Evolutionary conservation across 2,888 invertebrate genomes (phyloP).

Genomic region (Acronicta leporina): DNA sequence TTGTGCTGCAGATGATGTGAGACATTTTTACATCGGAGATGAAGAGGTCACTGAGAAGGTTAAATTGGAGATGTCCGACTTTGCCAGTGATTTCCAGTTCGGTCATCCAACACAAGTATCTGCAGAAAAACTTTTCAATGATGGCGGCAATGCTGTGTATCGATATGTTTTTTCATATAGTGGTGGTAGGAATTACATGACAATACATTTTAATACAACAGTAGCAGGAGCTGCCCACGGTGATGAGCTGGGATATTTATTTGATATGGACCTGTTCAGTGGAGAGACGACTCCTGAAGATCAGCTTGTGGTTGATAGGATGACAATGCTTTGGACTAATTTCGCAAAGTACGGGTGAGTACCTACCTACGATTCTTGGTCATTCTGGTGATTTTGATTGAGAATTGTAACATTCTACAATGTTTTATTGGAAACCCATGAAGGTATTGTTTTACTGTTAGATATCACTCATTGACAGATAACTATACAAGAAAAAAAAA

Average conservation of each 20-base stretch:
- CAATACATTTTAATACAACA: constrained; percentile 1
- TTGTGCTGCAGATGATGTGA: constrained; percentile 14
- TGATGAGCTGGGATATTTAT: constrained; percentile 52
- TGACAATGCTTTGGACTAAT: constrained; percentile 54
- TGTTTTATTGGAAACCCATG: too few relatives aligned
- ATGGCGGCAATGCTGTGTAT: constrained; percentile 26
- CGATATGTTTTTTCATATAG: constrained; percentile 38
- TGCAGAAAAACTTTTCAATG: constrained; percentile 14
- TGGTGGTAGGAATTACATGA: constrained; percentile 25
- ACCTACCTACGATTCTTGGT: not conserved
- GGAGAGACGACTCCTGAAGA: constrained; percentile 35
- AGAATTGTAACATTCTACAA: not conserved
- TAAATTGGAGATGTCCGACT: constrained; percentile 14
- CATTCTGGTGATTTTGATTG: not conserved
- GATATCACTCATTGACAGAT: too few relatives aligned
- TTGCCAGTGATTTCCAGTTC: constrained; percentile 22
- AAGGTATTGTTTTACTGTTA: too few relatives aligned
- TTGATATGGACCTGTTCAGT: constrained; percentile 19
- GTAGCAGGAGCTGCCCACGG: constrained; percentile 35
- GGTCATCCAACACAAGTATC: constrained; percentile 26
- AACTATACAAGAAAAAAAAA: too few relatives aligned
- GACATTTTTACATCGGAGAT: constrained; percentile 42
- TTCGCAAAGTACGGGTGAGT: constrained; percentile 48
- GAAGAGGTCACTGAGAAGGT: constrained; percentile 15
- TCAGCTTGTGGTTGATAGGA: constrained; percentile 44